Conservation (phyloP, 2,888 invertebrate genomes). For the Andrena fulva region DNA sequence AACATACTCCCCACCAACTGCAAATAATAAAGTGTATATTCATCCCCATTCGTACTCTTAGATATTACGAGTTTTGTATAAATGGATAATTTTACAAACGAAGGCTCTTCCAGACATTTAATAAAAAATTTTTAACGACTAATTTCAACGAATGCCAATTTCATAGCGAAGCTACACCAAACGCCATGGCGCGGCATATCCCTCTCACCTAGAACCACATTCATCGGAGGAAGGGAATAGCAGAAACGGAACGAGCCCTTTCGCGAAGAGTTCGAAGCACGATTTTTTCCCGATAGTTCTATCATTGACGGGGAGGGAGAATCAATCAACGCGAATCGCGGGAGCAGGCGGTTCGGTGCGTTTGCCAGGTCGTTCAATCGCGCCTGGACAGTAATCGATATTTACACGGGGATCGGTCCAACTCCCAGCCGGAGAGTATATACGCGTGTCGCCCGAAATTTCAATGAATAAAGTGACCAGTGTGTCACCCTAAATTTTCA, state of each 20-base stretch:
- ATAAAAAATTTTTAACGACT: too few relatives aligned
- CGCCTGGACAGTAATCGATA: slow-evolving; percentile 48
- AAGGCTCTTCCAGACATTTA: too few relatives aligned
- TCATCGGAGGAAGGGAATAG: background rate
- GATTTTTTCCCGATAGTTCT: slow-evolving; percentile 6
- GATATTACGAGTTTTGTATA: too few relatives aligned
- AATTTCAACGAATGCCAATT: too few relatives aligned
- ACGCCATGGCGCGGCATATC: too few relatives aligned
- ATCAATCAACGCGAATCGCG: slow-evolving; percentile 45
- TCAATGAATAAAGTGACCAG: slow-evolving; percentile 70
- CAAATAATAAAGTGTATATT: too few relatives aligned
- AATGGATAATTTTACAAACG: too few relatives aligned
- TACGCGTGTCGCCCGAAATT: slow-evolving; percentile 63
- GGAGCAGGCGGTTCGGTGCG: slow-evolving; percentile 33
- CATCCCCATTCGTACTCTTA: too few relatives aligned
- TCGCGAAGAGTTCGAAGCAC: slow-evolving; percentile 7
- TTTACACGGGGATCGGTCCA: slow-evolving; percentile 55
- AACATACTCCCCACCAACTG: too few relatives aligned
- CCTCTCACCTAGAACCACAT: background rate
- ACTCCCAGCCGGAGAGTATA: slow-evolving; percentile 30
- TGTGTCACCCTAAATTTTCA: slow-evolving; percentile 67
- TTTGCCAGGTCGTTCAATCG: slow-evolving; percentile 60
- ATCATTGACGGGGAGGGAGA: slow-evolving; percentile 33
- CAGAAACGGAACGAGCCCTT: background rate
- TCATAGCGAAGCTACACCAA: too few relatives aligned